Conservation (phyloP, 2,797 vertebrate genomes). For the Chanos chanos region DNA sequence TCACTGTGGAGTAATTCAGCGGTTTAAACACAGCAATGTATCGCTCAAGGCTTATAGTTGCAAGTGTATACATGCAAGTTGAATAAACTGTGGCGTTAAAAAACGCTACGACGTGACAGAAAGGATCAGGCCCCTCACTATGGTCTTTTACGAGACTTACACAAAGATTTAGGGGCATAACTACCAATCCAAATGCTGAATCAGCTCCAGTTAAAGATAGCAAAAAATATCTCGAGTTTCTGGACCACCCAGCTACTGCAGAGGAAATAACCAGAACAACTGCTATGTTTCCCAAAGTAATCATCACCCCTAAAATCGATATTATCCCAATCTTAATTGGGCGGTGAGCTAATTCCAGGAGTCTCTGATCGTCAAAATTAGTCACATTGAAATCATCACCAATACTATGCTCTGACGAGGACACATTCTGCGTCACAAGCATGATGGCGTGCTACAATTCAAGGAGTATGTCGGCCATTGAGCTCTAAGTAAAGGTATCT, state of each 20-base stretch:
- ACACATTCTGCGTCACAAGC: constrained; percentile 51
- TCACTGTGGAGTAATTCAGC: constrained; percentile 67
- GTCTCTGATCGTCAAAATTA: constrained; percentile 38
- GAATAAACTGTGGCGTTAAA: constrained; percentile 76
- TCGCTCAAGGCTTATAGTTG: constrained; percentile 76
- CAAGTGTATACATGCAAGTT: constrained; percentile 80
- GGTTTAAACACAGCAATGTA: constrained; percentile 81
- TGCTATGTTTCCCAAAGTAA: constrained; percentile 76
- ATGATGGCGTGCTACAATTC: constrained; percentile 12
- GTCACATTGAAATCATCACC: constrained; percentile 44
- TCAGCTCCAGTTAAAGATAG: constrained; percentile 78
- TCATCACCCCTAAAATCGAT: constrained; percentile 69
- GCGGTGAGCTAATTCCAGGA: constrained; percentile 57
- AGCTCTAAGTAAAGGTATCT: neutral
- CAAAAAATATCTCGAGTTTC: constrained; percentile 76
- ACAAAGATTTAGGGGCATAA: constrained; percentile 80
- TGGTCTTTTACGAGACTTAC: constrained; percentile 72
- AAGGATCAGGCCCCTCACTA: constrained; percentile 62
- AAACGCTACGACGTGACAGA: constrained; percentile 78
- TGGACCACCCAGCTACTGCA: constrained; percentile 79
- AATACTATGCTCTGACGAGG: constrained; percentile 38
- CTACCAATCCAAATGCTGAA: constrained; percentile 74
- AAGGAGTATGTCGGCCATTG: neutral
- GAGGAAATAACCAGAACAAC: constrained; percentile 78
- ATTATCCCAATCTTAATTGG: constrained; percentile 74